Evolutionary conservation across 2,888 invertebrate genomes (phyloP).

Genomic region (Volucella zonaria): DNA sequence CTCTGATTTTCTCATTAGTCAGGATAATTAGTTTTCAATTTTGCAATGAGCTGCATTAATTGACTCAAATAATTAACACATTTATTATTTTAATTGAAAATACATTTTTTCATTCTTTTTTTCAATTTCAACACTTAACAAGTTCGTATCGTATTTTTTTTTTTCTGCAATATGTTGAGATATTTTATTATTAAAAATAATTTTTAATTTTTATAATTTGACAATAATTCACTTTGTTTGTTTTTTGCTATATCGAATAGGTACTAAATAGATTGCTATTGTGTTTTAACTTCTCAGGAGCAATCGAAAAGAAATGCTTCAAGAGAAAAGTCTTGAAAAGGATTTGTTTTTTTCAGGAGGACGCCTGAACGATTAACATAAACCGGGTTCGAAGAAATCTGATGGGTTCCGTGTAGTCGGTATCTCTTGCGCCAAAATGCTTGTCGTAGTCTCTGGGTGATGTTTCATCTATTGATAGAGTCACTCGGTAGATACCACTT

Average conservation of each 20-base stretch:
- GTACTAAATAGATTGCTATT: conserved; percentile 52
- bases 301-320: not conserved
- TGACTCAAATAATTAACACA: conserved; percentile 70
- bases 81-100: conserved; percentile 42
- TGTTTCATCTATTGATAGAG: too few relatives aligned
- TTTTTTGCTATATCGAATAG: conserved; percentile 24
- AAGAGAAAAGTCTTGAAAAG: too few relatives aligned
- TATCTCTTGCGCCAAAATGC: too few relatives aligned
- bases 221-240: conserved; percentile 29
- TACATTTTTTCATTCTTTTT: conserved; percentile 2
- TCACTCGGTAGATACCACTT: too few relatives aligned
- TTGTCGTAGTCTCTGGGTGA: too few relatives aligned
- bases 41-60: conserved; percentile 51
- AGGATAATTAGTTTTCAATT: conserved; percentile 16
- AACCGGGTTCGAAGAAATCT: too few relatives aligned
- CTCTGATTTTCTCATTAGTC: not conserved
- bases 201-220: conserved; percentile 37
- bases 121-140: conserved; percentile 57
- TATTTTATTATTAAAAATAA: conserved; percentile 1
- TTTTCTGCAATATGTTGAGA: conserved; percentile 5
- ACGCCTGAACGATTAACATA: not conserved
- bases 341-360: not conserved
- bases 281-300: conserved; percentile 9
- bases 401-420: too few relatives aligned
- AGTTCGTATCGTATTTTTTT: conserved; percentile 25